A percentile compares a stretch with the other conserved stretches of the same genome.
Conservation (phyloP, 37 sponge, comb jelly and placozoan species). For the Crambe crambe region DNA sequence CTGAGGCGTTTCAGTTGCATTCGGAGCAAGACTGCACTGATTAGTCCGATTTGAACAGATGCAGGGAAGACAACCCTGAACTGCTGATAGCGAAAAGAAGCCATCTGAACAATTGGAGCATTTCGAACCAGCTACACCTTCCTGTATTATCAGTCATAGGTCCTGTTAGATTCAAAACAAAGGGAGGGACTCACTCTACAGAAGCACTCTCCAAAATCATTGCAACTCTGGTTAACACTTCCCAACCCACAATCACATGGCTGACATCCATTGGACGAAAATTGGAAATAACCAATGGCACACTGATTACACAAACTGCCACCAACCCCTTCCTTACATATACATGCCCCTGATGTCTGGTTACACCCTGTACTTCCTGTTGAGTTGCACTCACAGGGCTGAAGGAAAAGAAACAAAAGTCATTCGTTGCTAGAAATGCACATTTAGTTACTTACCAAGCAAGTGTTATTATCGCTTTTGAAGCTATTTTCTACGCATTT, state of each 20-base stretch:
- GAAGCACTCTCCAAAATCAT: slow-evolving; percentile 21
- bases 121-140: slow-evolving; percentile 11
- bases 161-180: too few species aligned
- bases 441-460: slow-evolving; percentile 7
- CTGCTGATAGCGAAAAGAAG: slow-evolving; percentile 5
- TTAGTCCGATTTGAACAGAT: slow-evolving; percentile 29
- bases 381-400: slow-evolving; percentile 24
- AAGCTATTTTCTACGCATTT: slow-evolving; percentile 25
- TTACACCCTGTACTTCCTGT: slow-evolving; percentile 15
- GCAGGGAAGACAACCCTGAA: slow-evolving; percentile 26
- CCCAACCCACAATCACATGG: slow-evolving; percentile 44
- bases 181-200: slow-evolving; percentile 46
- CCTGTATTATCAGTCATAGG: background rate
- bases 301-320: slow-evolving; percentile 25
- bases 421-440: background rate
- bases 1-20: background rate
- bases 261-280: slow-evolving; percentile 19
- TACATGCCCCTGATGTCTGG: slow-evolving; percentile 23
- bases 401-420: background rate
- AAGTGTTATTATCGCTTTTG: slow-evolving; percentile 14
- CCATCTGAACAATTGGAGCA: slow-evolving; percentile 26
- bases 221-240: slow-evolving; percentile 3
- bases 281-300: slow-evolving; percentile 1
- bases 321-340: slow-evolving; percentile 16
- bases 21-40: slow-evolving; percentile 4